Percentiles rank a stretch among this genome's conserved stretches.
phyloP scores from a whole-genome alignment of 1,140 invertebrate genomes.

The Apis dorsata region DNA sequence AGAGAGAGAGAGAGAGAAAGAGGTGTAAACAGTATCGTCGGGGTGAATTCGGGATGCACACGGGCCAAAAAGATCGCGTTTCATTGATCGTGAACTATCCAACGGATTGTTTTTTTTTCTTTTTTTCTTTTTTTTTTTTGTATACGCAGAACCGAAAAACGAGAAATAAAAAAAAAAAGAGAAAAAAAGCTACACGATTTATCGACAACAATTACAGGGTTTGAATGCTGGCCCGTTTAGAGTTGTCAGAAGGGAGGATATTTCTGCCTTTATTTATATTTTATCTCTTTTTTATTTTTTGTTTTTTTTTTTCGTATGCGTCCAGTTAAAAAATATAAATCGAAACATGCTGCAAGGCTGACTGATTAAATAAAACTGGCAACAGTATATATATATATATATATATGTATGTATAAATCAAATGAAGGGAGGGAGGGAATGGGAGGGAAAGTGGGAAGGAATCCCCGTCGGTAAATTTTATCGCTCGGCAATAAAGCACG shows the following conservation, averaged over 20 bases:
- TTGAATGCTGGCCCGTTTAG: not conserved
- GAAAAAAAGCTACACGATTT: slow-evolving; percentile 9
- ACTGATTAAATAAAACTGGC: slow-evolving; percentile 38
- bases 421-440: not conserved
- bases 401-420: slow-evolving; percentile 3
- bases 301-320: not conserved
- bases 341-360: not conserved
- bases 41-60: not conserved
- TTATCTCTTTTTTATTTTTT: not conserved
- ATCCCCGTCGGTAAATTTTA: slow-evolving; percentile 37
- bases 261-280: not conserved
- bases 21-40: not conserved
- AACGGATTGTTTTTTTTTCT: not conserved
- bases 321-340: slow-evolving; percentile 27
- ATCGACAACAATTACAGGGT: slow-evolving; percentile 32
- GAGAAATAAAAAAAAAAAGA: not conserved
- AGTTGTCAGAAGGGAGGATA: not conserved
- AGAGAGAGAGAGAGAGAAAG: no score
- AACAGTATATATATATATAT: not conserved
- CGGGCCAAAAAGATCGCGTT: slow-evolving; percentile 6
- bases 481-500: slow-evolving; percentile 48
- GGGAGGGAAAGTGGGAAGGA: slow-evolving; percentile 20
- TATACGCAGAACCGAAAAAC: slow-evolving; percentile 1
- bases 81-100: not conserved
- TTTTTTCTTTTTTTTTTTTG: not conserved